Evolutionary conservation across 92 coral and sea anemone species (phyloP).

Genomic region (Porites rus): DNA sequence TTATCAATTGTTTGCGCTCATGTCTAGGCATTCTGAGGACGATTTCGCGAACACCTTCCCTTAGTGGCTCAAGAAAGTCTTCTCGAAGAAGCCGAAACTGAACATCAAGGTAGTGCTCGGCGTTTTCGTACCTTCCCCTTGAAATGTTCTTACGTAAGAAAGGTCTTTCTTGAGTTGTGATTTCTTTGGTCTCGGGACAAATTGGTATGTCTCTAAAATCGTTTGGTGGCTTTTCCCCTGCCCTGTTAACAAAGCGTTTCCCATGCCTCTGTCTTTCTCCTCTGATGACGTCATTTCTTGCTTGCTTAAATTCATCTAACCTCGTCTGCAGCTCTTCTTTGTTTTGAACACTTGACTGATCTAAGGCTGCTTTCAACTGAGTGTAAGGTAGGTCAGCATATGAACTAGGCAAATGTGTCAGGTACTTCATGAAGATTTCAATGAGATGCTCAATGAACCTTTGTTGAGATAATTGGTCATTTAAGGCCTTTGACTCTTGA

Average conservation of each 20-base stretch:
- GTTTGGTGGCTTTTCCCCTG: conserved; percentile 69
- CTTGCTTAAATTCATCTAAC: conserved; percentile 47
- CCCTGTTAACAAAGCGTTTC: conserved; percentile 12
- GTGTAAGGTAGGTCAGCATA: conserved; percentile 65
- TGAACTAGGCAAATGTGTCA: conserved; percentile 67
- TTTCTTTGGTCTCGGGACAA: conserved; percentile 74
- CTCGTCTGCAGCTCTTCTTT: conserved; percentile 33
- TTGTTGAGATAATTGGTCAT: conserved; percentile 11
- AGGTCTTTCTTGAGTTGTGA: conserved; percentile 67
- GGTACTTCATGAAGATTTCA: conserved; percentile 49
- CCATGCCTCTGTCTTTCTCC: conserved; percentile 48
- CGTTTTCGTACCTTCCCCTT: conserved; percentile 70
- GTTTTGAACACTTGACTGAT: conserved; percentile 3
- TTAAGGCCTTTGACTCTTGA: conserved; percentile 6
- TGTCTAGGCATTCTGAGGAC: conserved; percentile 48
- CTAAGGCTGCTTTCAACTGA: conserved; percentile 47
- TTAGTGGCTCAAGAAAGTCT: conserved; percentile 85
- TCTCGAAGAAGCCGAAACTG: conserved; percentile 87
- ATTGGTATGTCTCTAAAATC: conserved; percentile 73
- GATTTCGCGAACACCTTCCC: conserved; percentile 78
- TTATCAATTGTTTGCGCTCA: conserved; percentile 62
- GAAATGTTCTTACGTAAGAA: conserved; percentile 76
- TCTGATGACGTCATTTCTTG: conserved; percentile 61
- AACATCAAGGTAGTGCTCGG: conserved; percentile 84
- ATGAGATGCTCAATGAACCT: conserved; percentile 30